These are phyloP conservation scores for Emys orbicularis DNA, from an alignment of 2,797 vertebrate genomes.

Conservation along the genomic window DNA sequence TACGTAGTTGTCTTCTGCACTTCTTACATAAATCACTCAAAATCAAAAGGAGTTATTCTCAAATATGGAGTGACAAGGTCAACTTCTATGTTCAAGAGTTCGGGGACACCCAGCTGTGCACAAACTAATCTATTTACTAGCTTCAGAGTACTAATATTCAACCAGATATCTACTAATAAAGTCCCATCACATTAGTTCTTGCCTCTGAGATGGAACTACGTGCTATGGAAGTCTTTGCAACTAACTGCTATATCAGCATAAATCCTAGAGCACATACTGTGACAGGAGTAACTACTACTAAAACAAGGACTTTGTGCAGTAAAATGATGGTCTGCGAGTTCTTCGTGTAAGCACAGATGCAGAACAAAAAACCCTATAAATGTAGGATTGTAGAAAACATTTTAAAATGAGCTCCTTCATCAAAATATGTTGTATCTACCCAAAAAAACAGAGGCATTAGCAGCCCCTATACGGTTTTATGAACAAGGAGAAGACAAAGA, in stretches of 20 bases:
- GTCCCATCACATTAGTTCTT: not conserved
- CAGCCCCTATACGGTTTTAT: not conserved
- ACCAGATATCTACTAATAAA: not conserved
- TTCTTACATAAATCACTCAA: not conserved
- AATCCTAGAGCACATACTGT: not conserved
- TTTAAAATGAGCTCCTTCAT: not conserved
- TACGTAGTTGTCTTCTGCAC: not conserved
- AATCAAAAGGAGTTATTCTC: not conserved
- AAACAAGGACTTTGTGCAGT: not conserved
- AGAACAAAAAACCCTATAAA: not conserved
- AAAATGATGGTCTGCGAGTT: not conserved
- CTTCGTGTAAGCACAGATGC: not conserved
- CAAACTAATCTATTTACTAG: not conserved
- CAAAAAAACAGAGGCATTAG: not conserved
- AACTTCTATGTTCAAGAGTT: not conserved
- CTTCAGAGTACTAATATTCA: not conserved
- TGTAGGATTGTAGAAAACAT: not conserved
- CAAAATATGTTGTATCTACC: not conserved
- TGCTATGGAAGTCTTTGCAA: not conserved
- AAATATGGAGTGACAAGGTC: not conserved
- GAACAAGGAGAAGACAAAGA: not conserved
- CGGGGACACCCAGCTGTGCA: not conserved
- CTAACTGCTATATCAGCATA: not conserved
- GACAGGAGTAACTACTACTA: not conserved
- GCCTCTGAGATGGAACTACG: not conserved